A percentile compares a stretch with the other conserved stretches of the same genome.
These are phyloP conservation scores for Heliconius nattereri DNA, from an alignment of 1,140 invertebrate species.

Conservation along the genomic window DNA sequence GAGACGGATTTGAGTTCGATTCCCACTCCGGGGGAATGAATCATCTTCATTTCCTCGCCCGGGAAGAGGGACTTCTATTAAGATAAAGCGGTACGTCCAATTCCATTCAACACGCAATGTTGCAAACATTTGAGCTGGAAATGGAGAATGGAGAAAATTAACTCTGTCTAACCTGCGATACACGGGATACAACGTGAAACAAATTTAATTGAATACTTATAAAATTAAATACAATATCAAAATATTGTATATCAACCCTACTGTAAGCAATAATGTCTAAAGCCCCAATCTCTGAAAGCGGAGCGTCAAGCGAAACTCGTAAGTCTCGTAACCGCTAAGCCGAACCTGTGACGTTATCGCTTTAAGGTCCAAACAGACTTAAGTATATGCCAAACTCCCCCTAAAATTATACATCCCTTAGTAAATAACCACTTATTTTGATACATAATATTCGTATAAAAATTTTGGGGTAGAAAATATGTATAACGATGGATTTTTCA, in stretches of 20 bases:
- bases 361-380: conserved; percentile 33
- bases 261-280: conserved; percentile 54
- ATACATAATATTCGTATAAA: neutral
- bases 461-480: neutral
- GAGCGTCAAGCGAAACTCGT: conserved; percentile 68
- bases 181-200: no score
- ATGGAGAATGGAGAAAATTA: no score
- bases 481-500: neutral
- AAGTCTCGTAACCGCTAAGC: conserved; percentile 65
- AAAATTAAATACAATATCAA: neutral
- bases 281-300: conserved; percentile 64
- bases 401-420: conserved; percentile 10
- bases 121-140: no score
- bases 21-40: no score
- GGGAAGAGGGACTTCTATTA: no score
- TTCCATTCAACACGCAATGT: no score
- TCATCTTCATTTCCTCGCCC: no score
- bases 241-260: conserved; percentile 51
- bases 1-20: no score
- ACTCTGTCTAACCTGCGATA: no score
- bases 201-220: neutral
- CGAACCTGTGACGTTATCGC: conserved; percentile 71
- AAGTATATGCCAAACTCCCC: conserved; percentile 34
- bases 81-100: no score
- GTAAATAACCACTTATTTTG: neutral